Evolutionary conservation across 1,140 invertebrate species (phyloP).

Genomic region (Acromyrmex echinatior): DNA sequence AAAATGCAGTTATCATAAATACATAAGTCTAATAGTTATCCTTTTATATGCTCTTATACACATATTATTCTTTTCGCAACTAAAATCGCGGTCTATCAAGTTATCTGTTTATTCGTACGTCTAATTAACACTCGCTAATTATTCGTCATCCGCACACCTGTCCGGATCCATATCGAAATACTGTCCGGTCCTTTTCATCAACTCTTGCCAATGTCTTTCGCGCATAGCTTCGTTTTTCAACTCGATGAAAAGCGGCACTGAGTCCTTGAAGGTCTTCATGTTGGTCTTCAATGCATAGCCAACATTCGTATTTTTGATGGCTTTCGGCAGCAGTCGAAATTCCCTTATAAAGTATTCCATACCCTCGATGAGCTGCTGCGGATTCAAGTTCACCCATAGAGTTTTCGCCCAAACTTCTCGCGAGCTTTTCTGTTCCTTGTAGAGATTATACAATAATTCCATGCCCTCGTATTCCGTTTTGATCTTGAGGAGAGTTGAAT

Average conservation of each 20-base stretch:
- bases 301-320: slow-evolving; percentile 87
- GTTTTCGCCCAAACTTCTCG: slow-evolving; percentile 94
- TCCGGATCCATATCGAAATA: slow-evolving; percentile 95
- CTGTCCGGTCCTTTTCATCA: slow-evolving; percentile 95
- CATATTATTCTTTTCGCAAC: background rate
- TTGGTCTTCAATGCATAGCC: slow-evolving; percentile 91
- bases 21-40: background rate
- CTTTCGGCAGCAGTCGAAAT: slow-evolving; percentile 89
- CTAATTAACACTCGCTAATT: slow-evolving; percentile 25
- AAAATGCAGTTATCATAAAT: slow-evolving; percentile 4
- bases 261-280: slow-evolving; percentile 96
- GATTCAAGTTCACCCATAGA: slow-evolving; percentile 95
- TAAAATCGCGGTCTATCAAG: background rate
- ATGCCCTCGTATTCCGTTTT: slow-evolving; percentile 92
- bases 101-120: background rate
- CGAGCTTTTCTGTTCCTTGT: slow-evolving; percentile 92
- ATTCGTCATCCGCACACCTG: slow-evolving; percentile 81
- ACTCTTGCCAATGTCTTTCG: slow-evolving; percentile 94
- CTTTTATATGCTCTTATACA: background rate
- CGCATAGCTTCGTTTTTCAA: slow-evolving; percentile 96
- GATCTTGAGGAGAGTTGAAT: slow-evolving; percentile 91
- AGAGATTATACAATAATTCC: slow-evolving; percentile 92
- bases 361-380: slow-evolving; percentile 93
- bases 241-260: slow-evolving; percentile 95
- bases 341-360: slow-evolving; percentile 94